These are phyloP conservation scores for Gasteruption jaculator DNA, from an alignment of 2,888 invertebrate genomes.

Conservation along the genomic window DNA sequence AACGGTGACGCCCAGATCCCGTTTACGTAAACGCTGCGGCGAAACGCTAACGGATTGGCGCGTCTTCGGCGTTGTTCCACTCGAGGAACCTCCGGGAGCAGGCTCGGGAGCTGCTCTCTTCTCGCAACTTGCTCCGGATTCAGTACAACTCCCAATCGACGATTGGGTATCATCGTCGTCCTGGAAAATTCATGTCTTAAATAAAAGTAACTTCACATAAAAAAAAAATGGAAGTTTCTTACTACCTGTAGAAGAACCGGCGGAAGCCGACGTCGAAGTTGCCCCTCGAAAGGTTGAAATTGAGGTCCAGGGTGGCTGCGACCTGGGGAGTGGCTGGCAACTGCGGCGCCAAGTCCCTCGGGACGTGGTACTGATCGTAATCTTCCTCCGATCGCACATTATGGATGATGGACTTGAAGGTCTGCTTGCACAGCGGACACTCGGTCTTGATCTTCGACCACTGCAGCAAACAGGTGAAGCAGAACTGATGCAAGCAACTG, in stretches of 20 bases:
- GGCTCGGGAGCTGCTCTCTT: conserved; percentile 35
- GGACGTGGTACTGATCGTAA: conserved; percentile 75
- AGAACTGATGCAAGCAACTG: conserved; percentile 90
- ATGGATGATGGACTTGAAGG: conserved; percentile 87
- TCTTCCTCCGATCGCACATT: conserved; percentile 84
- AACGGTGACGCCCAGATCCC: conserved; percentile 72
- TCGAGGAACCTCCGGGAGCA: conserved; percentile 28
- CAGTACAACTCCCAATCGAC: conserved; percentile 50
- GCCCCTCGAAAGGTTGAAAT: conserved; percentile 28
- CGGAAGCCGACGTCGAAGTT: conserved; percentile 25
- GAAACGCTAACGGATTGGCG: conserved; percentile 32
- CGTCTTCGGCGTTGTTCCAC: conserved; percentile 35
- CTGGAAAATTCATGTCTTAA: conserved; percentile 50
- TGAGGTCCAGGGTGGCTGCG: conserved; percentile 36
- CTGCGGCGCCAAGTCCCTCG: conserved; percentile 41
- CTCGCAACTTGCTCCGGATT: conserved; percentile 36
- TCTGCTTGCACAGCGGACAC: conserved; percentile 91
- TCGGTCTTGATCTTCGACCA: conserved; percentile 95
- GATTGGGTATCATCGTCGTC: conserved; percentile 66
- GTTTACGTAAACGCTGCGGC: conserved; percentile 62
- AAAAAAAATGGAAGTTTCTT: neutral
- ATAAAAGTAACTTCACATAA: conserved; percentile 1
- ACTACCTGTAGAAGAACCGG: conserved; percentile 31
- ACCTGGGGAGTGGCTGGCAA: conserved; percentile 31
- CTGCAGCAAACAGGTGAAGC: conserved; percentile 85